Evolutionary conservation across 2,888 invertebrate genomes (phyloP).

Genomic region (Pomacea canaliculata): DNA sequence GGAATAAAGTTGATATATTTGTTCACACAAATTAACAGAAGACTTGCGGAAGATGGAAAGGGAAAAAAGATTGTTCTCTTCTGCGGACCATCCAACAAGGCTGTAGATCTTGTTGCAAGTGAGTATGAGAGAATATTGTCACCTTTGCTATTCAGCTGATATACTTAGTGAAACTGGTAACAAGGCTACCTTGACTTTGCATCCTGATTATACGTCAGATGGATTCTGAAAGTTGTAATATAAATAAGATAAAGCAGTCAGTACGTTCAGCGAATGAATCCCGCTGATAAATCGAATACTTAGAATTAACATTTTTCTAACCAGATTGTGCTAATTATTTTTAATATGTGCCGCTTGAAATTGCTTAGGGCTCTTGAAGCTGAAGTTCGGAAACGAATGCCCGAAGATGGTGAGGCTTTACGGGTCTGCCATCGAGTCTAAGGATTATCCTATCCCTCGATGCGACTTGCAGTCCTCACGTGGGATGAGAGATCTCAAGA

Average conservation of each 20-base stretch:
- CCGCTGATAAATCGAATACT: no score
- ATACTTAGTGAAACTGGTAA: no score
- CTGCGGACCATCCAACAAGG: conserved; percentile 66
- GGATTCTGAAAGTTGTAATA: no score
- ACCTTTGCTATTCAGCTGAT: no score
- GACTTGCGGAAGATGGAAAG: conserved; percentile 30
- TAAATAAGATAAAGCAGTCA: no score
- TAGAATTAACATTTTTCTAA: no score
- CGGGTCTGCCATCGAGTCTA: conserved; percentile 47
- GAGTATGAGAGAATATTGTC: conserved; percentile 30
- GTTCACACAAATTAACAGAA: conserved; percentile 42
- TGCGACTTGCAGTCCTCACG: conserved; percentile 35
- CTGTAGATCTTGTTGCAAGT: conserved; percentile 62
- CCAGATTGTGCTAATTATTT: no score
- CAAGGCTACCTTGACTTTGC: no score
- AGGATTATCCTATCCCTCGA: conserved; percentile 57
- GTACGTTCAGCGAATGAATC: no score
- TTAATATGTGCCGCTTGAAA: no score
- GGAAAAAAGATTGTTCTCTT: conserved; percentile 52
- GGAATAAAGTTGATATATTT: conserved; percentile 53
- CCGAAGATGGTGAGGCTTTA: conserved; percentile 59
- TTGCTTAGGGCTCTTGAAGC: conserved; percentile 32
- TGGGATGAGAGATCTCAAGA: conserved; percentile 26
- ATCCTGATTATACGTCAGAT: no score
- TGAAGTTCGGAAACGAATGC: conserved; percentile 35